These are phyloP conservation scores for Electrona antarctica DNA, from an alignment of 2,113 vertebrate genomes.

Conservation along the genomic window DNA sequence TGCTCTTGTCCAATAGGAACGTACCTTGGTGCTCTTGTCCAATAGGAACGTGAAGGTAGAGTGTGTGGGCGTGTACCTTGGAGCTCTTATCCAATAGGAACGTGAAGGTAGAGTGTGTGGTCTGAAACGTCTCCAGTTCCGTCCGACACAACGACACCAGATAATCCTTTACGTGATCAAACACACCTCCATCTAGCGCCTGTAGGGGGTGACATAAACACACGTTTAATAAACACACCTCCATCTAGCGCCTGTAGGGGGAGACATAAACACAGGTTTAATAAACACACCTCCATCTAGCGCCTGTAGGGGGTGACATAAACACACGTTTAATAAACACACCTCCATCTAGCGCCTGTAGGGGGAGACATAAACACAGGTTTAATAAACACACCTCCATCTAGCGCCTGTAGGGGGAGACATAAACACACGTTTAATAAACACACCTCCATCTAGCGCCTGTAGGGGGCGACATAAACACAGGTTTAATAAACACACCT, in stretches of 20 bases:
- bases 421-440: neutral
- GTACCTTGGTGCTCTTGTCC: too few relatives aligned
- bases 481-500: constrained; percentile 68
- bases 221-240: neutral
- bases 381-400: constrained; percentile 82
- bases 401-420: constrained; percentile 83
- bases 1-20: too few relatives aligned
- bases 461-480: neutral
- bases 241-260: neutral
- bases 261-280: neutral
- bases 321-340: neutral
- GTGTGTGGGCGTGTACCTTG: constrained; percentile 76
- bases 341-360: neutral
- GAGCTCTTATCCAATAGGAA: constrained; percentile 88
- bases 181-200: constrained; percentile 91
- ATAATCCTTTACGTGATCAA: constrained; percentile 75
- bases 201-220: constrained; percentile 52
- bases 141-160: constrained; percentile 85
- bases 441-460: neutral
- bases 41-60: constrained; percentile 86
- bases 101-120: constrained; percentile 94
- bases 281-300: constrained; percentile 88
- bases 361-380: neutral
- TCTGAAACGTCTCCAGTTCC: constrained; percentile 93
- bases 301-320: constrained; percentile 74